Conservation (phyloP, 2,113 vertebrate genomes). For the Elachura formosa region DNA sequence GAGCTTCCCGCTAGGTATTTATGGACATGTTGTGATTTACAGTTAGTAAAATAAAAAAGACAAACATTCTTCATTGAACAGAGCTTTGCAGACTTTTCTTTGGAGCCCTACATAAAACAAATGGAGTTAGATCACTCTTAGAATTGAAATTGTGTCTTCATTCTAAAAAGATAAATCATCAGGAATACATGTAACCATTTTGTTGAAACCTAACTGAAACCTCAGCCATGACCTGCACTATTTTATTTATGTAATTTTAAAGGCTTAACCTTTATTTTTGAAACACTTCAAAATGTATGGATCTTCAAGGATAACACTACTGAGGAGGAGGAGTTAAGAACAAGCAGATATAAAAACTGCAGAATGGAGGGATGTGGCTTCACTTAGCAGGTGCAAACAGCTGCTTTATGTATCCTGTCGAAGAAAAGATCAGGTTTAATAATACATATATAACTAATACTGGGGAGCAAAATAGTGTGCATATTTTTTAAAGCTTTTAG, state of each 20-base stretch:
- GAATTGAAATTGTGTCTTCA: neutral
- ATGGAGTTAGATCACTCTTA: neutral
- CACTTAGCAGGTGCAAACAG: neutral
- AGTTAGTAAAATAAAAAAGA: neutral
- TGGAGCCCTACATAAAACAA: neutral
- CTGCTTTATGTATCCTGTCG: neutral
- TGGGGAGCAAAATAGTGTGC: neutral
- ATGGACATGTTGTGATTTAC: neutral
- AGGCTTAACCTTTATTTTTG: neutral
- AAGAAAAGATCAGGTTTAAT: neutral
- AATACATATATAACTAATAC: neutral
- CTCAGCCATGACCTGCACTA: neutral
- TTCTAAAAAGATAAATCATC: neutral
- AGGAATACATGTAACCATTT: neutral
- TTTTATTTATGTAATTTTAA: neutral
- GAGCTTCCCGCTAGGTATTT: conserved; percentile 9
- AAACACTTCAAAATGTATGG: neutral
- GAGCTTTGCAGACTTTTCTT: neutral
- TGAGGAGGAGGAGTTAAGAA: neutral
- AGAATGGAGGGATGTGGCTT: neutral
- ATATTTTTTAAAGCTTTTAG: neutral
- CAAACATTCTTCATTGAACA: neutral
- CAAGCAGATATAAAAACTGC: neutral
- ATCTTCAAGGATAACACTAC: neutral
- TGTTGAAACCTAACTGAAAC: neutral